Conservation (phyloP, 2,797 vertebrate species). For the Pseudochaenichthys georgianus region DNA sequence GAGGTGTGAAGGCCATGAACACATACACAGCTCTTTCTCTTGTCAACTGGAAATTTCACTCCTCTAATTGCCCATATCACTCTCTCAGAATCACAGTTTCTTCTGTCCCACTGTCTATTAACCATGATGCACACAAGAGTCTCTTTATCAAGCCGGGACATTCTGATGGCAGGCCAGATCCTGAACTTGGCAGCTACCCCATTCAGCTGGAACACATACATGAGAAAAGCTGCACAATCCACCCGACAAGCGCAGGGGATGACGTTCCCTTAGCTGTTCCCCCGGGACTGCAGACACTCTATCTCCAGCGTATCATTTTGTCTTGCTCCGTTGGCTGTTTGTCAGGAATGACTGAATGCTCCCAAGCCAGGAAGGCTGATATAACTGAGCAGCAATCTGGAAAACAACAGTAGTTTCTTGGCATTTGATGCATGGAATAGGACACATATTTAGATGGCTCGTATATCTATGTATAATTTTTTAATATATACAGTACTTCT, state of each 20-base stretch:
- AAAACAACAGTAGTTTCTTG: slow-evolving; percentile 24
- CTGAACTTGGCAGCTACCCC: slow-evolving; percentile 68
- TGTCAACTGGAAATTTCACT: slow-evolving; percentile 59
- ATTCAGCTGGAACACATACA: slow-evolving; percentile 77
- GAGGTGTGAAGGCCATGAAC: slow-evolving; percentile 43
- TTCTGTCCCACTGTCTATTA: slow-evolving; percentile 60
- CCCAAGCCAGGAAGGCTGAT: slow-evolving; percentile 15
- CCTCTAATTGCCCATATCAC: slow-evolving; percentile 72
- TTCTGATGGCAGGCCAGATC: slow-evolving; percentile 79
- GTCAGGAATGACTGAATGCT: slow-evolving; percentile 31
- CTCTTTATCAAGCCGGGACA: slow-evolving; percentile 78
- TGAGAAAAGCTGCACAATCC: slow-evolving; percentile 67
- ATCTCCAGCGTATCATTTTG: slow-evolving; percentile 50
- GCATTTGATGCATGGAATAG: slow-evolving; percentile 5
- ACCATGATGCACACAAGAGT: slow-evolving; percentile 75
- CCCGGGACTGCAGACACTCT: slow-evolving; percentile 34
- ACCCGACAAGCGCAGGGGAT: slow-evolving; percentile 36
- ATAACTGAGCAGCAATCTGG: slow-evolving; percentile 14
- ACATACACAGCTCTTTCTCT: slow-evolving; percentile 39
- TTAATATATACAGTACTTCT: not conserved
- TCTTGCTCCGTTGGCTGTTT: slow-evolving; percentile 40
- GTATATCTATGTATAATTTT: not conserved
- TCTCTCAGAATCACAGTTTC: slow-evolving; percentile 52
- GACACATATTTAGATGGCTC: slow-evolving; percentile 1
- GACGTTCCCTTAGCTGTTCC: slow-evolving; percentile 51